Conservation (phyloP, 2,113 vertebrate genomes). For the Phrynosoma platyrhinos region DNA sequence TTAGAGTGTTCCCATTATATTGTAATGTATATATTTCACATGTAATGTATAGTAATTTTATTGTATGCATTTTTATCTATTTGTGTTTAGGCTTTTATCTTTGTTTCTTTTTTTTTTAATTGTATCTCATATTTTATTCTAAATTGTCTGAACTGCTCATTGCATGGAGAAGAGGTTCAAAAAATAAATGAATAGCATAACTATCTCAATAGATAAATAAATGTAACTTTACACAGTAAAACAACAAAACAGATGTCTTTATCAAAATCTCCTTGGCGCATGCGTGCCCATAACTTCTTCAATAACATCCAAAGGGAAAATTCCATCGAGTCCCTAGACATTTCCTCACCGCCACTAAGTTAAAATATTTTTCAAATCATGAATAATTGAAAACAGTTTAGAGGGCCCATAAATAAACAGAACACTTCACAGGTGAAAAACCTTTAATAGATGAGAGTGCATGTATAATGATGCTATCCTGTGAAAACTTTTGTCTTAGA, state of each 20-base stretch:
- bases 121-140: slow-evolving; percentile 1
- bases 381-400: not conserved
- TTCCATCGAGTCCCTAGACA: not conserved
- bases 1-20: not conserved
- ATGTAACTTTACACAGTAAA: not conserved
- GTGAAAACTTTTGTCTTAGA: not conserved
- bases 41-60: too few species aligned
- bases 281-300: not conserved
- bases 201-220: not conserved
- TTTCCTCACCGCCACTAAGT: not conserved
- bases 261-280: not conserved
- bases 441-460: too few species aligned
- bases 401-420: not conserved
- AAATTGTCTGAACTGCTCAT: not conserved
- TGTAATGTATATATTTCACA: not conserved
- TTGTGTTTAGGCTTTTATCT: not conserved
- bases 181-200: not conserved
- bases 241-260: not conserved
- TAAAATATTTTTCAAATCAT: not conserved
- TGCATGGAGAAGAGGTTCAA: not conserved
- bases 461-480: too few species aligned
- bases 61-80: not conserved
- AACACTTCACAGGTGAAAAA: not conserved
- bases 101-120: not conserved
- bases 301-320: not conserved